Evolutionary conservation across 2,113 vertebrate species (phyloP), one percentile per base, ranked within the genome.

Genomic region (Girardinichthys multiradiatus): DNA sequence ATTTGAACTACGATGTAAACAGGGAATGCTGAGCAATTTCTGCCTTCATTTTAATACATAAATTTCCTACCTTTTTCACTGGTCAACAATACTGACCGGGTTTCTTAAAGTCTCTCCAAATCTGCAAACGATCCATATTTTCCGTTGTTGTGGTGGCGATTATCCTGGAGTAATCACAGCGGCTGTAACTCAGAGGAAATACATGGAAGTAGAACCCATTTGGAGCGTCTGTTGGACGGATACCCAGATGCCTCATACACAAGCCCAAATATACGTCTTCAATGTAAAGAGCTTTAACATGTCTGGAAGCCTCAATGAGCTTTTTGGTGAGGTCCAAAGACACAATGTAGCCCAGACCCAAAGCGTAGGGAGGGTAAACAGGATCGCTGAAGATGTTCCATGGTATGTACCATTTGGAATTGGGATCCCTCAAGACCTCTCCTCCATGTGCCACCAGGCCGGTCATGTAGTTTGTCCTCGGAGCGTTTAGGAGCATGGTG

Each of bases 341-440:
- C 1, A 95, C 24, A 1, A 94, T 80, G n/a, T 95, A 95, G 0
- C 39, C 94, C 7, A 95, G 72, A 0, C 95, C 95, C 15, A 92
- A 69, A 68, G 86, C 89, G 28, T 95, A 95, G 0, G 68, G 70
- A 0, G 94, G 93, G 66, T 93, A 95, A 0, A 26, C 7, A 0
- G 14, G 0, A 0, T 59, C 6, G 33, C 87, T 57, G 65, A 81
- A 95, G 0, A 91, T 0, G 0, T 89, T 37, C 0, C 0, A 1
- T 0, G 95, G 94, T 1, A 96, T 29, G 19, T 86, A 95, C 95
- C 94, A 95, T 82, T 93, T 94, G 15, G 84, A 91, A 0, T 0
- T 7, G 0, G 3, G 24, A 19, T 42, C 0, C 5, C 91, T 71
- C 0, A 78, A 3, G 2, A 94, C 94, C 0, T 0, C 0, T 0